Evolutionary conservation across 2,797 vertebrate genomes (phyloP), one percentile per base, ranked within the genome.

Genomic region (Mus minutoides): DNA sequence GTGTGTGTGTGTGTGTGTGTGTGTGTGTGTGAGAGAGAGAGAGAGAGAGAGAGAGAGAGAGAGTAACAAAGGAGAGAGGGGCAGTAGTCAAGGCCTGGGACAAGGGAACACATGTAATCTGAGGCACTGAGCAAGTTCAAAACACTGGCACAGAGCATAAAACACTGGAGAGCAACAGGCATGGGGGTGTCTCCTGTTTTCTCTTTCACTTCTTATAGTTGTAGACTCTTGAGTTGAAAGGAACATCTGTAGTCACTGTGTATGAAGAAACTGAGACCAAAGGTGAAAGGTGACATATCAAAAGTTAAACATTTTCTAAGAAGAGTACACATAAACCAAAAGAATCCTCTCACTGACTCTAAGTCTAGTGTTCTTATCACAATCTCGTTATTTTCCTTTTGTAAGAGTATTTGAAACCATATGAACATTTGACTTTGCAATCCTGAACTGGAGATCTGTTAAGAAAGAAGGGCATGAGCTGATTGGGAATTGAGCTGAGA

Each of bases 321-420:
- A 67, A 37, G 43, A 93, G 24, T 90, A 67, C 64, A 75, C 24
- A 67, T 16, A 83, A 83, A 88, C 14, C 37, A 76, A 62, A 76
- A 78, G 69, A 79, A 71, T 93, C 94, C 34, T 54, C 60, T 73
- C 62, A 69, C 54, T 12, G 31, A 19, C 17, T 75, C 49, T 64
- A 67, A 31, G 67, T 60, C 62, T 31, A 56, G 11, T 79, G 62
- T 85, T 89, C 52, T 94, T 91, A 14, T 88, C 37, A 71, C 31
- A 26, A 21, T 79, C 69, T 54, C 29, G 17, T 91, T 93, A 29
- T 84, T 95, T 92, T 67, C 6, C n/a, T 83, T 83, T 69, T 75
- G 64, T 13, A n/a, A 71, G 46, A 94, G 54, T 67, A 22, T 16
- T 62, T 94, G 79, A 97, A 96, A 87, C 31, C 13, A 84, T 85